Conservation (phyloP, 2,888 invertebrate genomes). For the Tipula unca region DNA sequence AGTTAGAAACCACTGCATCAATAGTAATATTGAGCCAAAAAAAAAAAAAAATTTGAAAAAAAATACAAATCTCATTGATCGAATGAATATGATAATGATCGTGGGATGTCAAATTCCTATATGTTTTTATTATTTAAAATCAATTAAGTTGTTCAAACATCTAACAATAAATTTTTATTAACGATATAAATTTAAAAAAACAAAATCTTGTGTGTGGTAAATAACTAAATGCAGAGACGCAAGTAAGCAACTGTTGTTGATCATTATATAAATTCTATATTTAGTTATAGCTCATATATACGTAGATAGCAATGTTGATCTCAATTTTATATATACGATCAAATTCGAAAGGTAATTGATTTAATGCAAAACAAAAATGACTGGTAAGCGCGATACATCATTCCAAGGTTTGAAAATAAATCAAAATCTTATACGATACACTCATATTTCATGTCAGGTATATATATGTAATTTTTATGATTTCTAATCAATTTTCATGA, state of each 20-base stretch:
- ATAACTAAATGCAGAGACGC: neutral
- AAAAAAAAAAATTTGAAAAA: too few relatives aligned
- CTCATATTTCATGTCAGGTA: neutral
- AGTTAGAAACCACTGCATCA: neutral
- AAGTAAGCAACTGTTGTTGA: neutral
- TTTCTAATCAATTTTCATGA: neutral
- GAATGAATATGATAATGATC: neutral
- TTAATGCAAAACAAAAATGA: neutral
- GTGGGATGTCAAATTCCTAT: neutral
- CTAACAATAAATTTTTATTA: neutral
- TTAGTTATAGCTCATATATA: neutral
- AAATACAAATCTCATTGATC: neutral
- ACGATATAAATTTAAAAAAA: neutral
- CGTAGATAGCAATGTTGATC: too few relatives aligned
- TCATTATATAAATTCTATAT: neutral
- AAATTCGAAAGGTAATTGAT: neutral
- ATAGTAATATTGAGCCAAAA: too few relatives aligned
- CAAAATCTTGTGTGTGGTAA: neutral
- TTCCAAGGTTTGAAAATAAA: neutral
- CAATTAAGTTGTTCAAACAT: constrained; percentile 1
- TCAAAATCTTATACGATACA: neutral
- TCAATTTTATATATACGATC: neutral
- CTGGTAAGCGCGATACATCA: neutral
- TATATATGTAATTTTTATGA: neutral
- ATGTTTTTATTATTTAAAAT: neutral